phyloP scores from a whole-genome alignment of 1,140 invertebrate species.

The Triops longicaudatus region DNA sequence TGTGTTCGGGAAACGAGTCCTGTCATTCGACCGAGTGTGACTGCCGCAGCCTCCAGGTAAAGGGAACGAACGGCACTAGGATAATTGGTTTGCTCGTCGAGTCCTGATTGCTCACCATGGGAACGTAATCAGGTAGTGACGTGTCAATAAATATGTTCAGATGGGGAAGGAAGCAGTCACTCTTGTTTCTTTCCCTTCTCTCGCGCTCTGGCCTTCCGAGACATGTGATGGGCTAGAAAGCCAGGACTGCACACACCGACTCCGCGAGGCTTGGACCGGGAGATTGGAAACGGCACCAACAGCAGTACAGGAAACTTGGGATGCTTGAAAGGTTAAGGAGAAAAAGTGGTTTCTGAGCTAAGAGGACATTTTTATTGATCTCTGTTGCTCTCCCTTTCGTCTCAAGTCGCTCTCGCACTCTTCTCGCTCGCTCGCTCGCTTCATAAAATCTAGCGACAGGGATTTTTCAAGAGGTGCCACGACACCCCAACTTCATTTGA shows the following conservation, averaged over 20 bases:
- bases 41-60: neutral
- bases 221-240: neutral
- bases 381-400: neutral
- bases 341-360: neutral
- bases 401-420: too few species aligned
- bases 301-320: neutral
- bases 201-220: too few species aligned
- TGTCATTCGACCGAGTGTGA: neutral
- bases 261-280: neutral
- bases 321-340: neutral
- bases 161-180: too few species aligned
- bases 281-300: neutral
- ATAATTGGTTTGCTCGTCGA: constrained; percentile 5
- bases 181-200: too few species aligned
- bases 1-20: too few species aligned
- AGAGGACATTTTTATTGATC: constrained; percentile 3
- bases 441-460: neutral
- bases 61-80: neutral
- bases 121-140: constrained; percentile 14
- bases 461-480: neutral
- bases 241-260: neutral
- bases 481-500: neutral
- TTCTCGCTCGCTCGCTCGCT: too few species aligned
- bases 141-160: constrained; percentile 10
- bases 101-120: constrained; percentile 10